Evolutionary conservation across 2,797 vertebrate species (phyloP).

Genomic region (Periophthalmus magnuspinnatus): DNA sequence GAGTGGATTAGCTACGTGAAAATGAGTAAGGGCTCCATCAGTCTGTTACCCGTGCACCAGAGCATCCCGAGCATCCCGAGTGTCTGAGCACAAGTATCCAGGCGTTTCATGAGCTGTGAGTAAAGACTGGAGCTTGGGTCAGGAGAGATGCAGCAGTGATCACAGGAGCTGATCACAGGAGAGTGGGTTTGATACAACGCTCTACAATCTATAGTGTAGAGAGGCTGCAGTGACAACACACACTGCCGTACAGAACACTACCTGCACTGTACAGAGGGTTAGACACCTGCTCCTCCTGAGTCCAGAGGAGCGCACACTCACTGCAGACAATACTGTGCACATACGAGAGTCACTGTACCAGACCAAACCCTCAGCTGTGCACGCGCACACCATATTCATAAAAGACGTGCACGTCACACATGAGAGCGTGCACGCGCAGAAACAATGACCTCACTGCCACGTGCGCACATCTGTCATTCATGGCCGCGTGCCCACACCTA

Average conservation of each 20-base stretch:
- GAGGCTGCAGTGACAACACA: too few species aligned
- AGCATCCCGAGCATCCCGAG: neutral
- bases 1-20: neutral
- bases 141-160: neutral
- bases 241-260: too few species aligned
- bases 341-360: neutral
- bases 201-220: too few species aligned
- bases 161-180: too few species aligned
- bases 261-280: too few species aligned
- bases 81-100: neutral
- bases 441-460: conserved; percentile 7
- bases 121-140: neutral
- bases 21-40: neutral
- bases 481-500: conserved; percentile 1
- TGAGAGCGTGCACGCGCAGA: conserved; percentile 4
- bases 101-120: neutral
- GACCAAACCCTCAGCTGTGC: neutral
- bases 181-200: too few species aligned
- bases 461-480: conserved; percentile 11
- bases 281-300: neutral
- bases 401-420: conserved; percentile 2
- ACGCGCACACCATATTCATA: neutral
- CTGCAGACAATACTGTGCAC: neutral
- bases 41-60: neutral
- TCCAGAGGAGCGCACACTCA: neutral